Base-by-base conservation (phyloP, 2,888 invertebrate genomes). In the Drosophila anomalata region DNA sequence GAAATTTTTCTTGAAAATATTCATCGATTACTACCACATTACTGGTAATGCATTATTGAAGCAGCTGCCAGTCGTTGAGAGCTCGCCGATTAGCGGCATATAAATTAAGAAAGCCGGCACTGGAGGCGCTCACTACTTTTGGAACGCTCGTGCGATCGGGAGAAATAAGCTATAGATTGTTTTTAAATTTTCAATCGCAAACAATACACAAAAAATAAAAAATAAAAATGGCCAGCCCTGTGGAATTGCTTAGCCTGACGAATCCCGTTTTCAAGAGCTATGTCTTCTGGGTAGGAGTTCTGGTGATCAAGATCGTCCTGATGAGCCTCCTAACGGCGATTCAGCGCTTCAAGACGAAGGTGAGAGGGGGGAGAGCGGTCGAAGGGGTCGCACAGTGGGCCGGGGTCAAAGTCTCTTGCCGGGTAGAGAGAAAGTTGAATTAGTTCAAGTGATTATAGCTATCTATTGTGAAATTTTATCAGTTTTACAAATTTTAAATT, bases 231-330 rank as follows among this genome's bases (percentile, higher is more conserved):
- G 73, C 79, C 81, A 69, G 76, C 52, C 68, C 67, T 41, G 53
- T 78, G 60, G 87, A 89, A 55, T 63, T 89, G 39, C 51, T 88
- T 12, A 84, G 76, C 62, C 81, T 90, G 2, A 83, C 77, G 11
- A 91, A 91, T 71, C 82, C 82, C 9, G 91, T 92, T 46, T 92
- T 93, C 77, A 87, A 82, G 55, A 76, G 90, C 14, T 93, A 91
- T 80, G 78, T 88, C 3, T 92, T 93, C 76, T 93, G 93, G 90
- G 77, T 89, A 22, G 89, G 89, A 8, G 78, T 92, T 26, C 76
- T 93, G 72, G 90, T 90, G 1, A 39, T 92, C 7, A 93, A 93
- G 89, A 90, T 92, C 87, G 65, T 93, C 9, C 44, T 81, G 1
- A 92, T 93, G 92, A 75, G 90, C 2, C 4, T 88, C 12, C 81